Evolutionary conservation across 2,113 vertebrate genomes (phyloP), one percentile per base, ranked within the genome.

Genomic region (Ciconia stormi): DNA sequence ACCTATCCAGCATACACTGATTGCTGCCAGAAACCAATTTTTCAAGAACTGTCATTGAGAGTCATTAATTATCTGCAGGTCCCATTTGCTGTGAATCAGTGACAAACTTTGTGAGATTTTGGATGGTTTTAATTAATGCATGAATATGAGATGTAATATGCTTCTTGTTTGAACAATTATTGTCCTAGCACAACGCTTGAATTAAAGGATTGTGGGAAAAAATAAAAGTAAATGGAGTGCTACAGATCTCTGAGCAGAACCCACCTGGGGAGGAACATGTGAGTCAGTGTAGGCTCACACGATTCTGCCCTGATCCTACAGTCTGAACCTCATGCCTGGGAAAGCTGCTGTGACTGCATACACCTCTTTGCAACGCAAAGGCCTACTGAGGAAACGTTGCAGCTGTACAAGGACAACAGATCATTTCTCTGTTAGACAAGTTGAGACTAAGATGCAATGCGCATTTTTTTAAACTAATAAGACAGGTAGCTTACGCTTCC

Each of bases 21-120:
- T 25, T 85, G 63, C 95, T 96, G 96, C 93, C 95, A 97, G 89
- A 95, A 96, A 81, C 30, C 49, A 88, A 30, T 85, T 87, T 93
- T 95, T 91, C 18, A 93, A 83, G 91, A 96, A 94, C 83, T 95
- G 88, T 91, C 96, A 90, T 47, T 71, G 93, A 92, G 93, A 96
- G 67, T 87, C 96, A 97, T 97, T 98, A 97, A 98, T 97, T 97
- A 97, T 96, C 97, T 92, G 85, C 53, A 82, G 88, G 94, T 92
- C 96, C 58, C 87, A 73, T 92, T 96, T 11, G 4, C 94, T 94
- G 91, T 91, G 91, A 97, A 91, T 97, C 94, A 76, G 95, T 88
- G 93, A 90, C 95, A 95, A 97, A 97, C 77, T 93, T 95, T 19
- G 95, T 79, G 84, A 96, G 88, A 73, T 92, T 93, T 94, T 92